Evolutionary conservation across 2,888 invertebrate species (phyloP).

Genomic region (Dione vanillae): DNA sequence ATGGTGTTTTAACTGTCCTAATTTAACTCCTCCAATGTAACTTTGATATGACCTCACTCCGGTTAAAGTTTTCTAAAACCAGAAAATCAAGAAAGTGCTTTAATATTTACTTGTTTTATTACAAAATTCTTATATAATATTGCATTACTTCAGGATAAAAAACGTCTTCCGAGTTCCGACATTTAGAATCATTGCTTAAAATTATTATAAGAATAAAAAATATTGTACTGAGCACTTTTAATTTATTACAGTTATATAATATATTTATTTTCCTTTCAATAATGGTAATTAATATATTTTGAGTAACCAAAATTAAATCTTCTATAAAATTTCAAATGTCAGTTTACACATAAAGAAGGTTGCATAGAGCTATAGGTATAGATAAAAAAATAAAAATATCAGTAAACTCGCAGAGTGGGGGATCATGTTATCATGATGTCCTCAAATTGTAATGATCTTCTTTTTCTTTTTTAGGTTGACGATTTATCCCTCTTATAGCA

Average conservation of each 20-base stretch:
- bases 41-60: constrained; percentile 29
- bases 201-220: constrained; percentile 7
- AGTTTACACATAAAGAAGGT: background rate
- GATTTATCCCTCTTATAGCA: too few species aligned
- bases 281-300: background rate
- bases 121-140: background rate
- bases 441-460: too few species aligned
- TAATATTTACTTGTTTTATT: background rate
- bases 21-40: constrained; percentile 35
- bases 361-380: background rate
- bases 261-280: background rate
- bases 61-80: constrained; percentile 37
- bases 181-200: background rate
- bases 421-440: too few species aligned
- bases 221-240: constrained; percentile 25
- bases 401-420: too few species aligned
- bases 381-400: background rate
- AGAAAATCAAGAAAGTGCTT: background rate
- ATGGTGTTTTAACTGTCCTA: constrained; percentile 56
- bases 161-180: background rate
- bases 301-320: background rate
- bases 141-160: background rate
- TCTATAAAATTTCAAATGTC: background rate
- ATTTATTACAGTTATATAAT: constrained; percentile 14
- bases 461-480: too few species aligned